Evolutionary conservation across 2,797 vertebrate genomes (phyloP).

Genomic region (Melanotaenia maccullochi): DNA sequence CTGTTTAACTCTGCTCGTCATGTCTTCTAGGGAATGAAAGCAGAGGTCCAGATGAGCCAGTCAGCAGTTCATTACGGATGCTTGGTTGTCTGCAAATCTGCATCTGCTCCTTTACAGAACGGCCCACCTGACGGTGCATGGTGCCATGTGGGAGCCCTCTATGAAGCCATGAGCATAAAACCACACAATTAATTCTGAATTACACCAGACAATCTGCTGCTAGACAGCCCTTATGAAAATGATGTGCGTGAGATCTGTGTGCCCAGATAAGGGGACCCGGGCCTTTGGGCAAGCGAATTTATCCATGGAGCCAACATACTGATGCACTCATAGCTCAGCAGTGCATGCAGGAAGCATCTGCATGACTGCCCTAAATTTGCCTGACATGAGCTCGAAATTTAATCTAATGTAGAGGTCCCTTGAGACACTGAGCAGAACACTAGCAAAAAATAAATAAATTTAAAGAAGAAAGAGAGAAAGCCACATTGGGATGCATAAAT

Average conservation of each 20-base stretch:
- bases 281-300: conserved; percentile 20
- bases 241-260: conserved; percentile 32
- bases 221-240: conserved; percentile 42
- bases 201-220: conserved; percentile 63
- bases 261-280: not conserved
- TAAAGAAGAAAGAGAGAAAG: conserved; percentile 18
- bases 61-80: not conserved
- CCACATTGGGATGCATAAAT: conserved; percentile 68
- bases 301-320: conserved; percentile 2
- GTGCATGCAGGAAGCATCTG: conserved; percentile 59
- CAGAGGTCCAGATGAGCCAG: conserved; percentile 6
- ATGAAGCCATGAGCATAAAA: conserved; percentile 58
- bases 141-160: conserved; percentile 56
- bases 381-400: conserved; percentile 72
- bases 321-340: conserved; percentile 17
- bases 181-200: conserved; percentile 66
- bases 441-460: conserved; percentile 61
- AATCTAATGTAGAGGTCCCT: conserved; percentile 69
- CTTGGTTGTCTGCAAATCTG: conserved; percentile 37
- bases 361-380: conserved; percentile 73
- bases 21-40: conserved; percentile 15
- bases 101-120: conserved; percentile 25
- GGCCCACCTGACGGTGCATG: conserved; percentile 38
- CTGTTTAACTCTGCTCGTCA: conserved; percentile 6
- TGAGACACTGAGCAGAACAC: conserved; percentile 60